phyloP scores from a whole-genome alignment of 2,113 vertebrate species.

The Vulpes lagopus region DNA sequence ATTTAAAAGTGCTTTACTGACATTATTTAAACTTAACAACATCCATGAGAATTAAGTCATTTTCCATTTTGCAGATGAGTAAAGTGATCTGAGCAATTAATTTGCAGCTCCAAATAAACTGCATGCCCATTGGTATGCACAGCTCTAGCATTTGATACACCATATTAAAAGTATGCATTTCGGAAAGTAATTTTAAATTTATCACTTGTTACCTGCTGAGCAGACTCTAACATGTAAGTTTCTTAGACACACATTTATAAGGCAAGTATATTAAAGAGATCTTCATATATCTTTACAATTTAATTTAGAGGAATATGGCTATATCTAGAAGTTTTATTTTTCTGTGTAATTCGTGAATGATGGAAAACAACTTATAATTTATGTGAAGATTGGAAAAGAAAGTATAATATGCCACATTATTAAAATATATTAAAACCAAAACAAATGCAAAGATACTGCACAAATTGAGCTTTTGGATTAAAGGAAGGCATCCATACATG shows the following conservation, averaged over 20 bases:
- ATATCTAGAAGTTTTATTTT: constrained; percentile 46
- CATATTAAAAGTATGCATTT: constrained; percentile 33
- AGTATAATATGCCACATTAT: background rate
- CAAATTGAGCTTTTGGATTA: background rate
- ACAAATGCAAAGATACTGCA: background rate
- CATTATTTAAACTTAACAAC: constrained; percentile 36
- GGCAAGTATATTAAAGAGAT: constrained; percentile 12
- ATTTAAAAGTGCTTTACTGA: background rate
- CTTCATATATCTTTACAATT: constrained; percentile 1
- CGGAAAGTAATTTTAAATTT: constrained; percentile 49
- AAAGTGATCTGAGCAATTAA: constrained; percentile 56
- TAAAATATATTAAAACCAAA: constrained; percentile 61
- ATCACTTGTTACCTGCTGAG: constrained; percentile 18
- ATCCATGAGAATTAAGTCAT: constrained; percentile 19
- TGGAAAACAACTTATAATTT: constrained; percentile 38
- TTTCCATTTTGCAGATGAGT: background rate
- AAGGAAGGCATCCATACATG: background rate
- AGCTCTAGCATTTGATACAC: background rate
- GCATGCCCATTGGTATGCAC: background rate
- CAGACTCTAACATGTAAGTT: background rate
- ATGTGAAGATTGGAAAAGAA: background rate
- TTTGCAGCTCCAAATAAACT: constrained; percentile 45
- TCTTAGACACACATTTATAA: constrained; percentile 24
- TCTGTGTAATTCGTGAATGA: background rate
- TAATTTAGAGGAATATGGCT: constrained; percentile 56